These are phyloP conservation scores for Nesogale talazaci DNA, from an alignment of 2,113 vertebrate genomes.

Conservation along the genomic window DNA sequence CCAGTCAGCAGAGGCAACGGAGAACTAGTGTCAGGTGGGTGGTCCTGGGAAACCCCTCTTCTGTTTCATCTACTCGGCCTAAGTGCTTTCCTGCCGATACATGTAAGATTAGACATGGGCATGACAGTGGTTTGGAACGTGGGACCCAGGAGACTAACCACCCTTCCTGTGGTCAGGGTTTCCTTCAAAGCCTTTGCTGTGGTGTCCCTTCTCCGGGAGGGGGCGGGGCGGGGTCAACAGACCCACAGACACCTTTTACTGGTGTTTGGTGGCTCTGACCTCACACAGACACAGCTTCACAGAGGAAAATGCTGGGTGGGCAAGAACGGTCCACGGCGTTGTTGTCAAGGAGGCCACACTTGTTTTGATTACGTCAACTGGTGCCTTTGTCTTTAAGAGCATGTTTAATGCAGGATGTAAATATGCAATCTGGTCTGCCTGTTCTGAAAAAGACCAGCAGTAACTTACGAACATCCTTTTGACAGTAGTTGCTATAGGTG, in stretches of 20 bases:
- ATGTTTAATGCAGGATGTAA: conserved; percentile 16
- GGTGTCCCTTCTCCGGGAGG: background rate
- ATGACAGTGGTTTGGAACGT: background rate
- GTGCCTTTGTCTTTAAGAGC: conserved; percentile 24
- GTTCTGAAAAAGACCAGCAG: background rate
- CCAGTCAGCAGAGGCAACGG: background rate
- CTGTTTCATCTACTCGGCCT: background rate
- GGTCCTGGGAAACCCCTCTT: background rate
- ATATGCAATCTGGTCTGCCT: background rate
- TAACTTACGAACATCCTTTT: background rate
- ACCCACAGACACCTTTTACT: background rate
- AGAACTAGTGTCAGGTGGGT: background rate
- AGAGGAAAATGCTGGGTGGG: background rate
- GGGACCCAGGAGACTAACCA: background rate
- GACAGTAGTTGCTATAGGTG: conserved; percentile 60
- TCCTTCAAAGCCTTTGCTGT: background rate
- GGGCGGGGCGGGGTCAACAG: too few species aligned
- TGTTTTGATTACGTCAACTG: background rate
- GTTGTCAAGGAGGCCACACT: background rate
- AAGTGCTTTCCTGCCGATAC: background rate
- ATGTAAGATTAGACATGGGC: background rate
- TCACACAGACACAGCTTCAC: background rate
- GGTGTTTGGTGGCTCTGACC: conserved; percentile 31
- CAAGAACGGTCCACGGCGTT: background rate
- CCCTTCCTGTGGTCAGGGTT: background rate